Conservation (phyloP, 2,113 vertebrate genomes). For the Aphyosemion australe region DNA sequence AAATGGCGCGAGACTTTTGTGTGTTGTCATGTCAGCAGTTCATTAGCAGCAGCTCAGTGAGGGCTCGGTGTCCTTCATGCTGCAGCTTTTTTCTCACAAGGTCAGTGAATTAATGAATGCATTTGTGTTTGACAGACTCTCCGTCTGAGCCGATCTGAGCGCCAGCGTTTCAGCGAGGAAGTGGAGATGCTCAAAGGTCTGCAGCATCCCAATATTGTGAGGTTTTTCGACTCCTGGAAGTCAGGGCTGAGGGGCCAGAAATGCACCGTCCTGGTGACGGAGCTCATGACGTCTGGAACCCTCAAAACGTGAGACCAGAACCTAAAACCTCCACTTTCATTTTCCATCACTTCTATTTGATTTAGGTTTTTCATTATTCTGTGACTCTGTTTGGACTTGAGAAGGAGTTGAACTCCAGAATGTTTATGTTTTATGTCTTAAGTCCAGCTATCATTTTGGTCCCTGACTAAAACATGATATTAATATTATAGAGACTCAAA, state of each 20-base stretch:
- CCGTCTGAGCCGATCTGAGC: conserved; percentile 84
- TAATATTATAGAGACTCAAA: too few relatives aligned
- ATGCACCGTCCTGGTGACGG: conserved; percentile 92
- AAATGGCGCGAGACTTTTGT: not conserved
- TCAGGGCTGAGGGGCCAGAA: conserved; percentile 84
- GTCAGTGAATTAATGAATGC: not conserved
- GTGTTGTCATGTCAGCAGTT: conserved; percentile 16
- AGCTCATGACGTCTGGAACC: conserved; percentile 96
- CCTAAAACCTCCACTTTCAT: not conserved
- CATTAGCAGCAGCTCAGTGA: not conserved
- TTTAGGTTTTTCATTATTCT: too few relatives aligned
- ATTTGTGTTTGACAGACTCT: conserved; percentile 77
- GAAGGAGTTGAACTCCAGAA: too few relatives aligned
- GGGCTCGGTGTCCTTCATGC: conserved; percentile 8
- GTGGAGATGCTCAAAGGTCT: conserved; percentile 95
- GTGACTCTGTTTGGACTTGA: too few relatives aligned
- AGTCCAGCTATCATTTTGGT: too few relatives aligned
- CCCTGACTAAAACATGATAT: too few relatives aligned
- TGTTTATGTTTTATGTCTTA: too few relatives aligned
- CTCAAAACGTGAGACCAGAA: conserved; percentile 89
- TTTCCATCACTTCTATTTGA: not conserved
- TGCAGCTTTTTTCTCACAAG: not conserved
- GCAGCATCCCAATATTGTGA: conserved; percentile 96
- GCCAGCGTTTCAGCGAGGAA: conserved; percentile 91
- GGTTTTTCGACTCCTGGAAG: conserved; percentile 97